Evolutionary conservation across 2,797 vertebrate genomes (phyloP), one percentile per base, ranked within the genome.

Genomic region (Momotus momota): DNA sequence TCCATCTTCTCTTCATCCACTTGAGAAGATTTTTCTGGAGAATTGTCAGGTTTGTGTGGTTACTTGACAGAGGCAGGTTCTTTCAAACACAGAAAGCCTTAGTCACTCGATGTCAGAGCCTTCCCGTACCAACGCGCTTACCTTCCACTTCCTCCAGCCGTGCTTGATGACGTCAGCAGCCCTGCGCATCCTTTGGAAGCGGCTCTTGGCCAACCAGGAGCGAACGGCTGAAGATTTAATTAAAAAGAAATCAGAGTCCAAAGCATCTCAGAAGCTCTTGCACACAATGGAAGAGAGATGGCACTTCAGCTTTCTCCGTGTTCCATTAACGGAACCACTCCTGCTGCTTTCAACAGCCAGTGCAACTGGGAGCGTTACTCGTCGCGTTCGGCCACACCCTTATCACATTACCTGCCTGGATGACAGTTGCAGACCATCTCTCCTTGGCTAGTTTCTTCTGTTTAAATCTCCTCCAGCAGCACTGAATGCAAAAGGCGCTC

Each of bases 381-480:
- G 7, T 4, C 25, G 2, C 18, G 49, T 18, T 43, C 70, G 71
- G 40, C 40, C 65, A 17, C 70, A 11, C 54, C 51, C 11, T 26
- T 2, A 4, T 7, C 4, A 10, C 21, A 11, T 78, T 98, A 99
- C 99, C 99, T 98, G 99, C 98, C 98, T 99, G 99, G 97, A 99
- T 99, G 67, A 98, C 88, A 25, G 97, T 97, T 22, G 98, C 99
- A 4, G 99, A 98, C 61, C 7, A 86, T 29, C 93, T 98, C 93
- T 96, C 97, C 91, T 96, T 93, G 1, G 91, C 97, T 55, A 90
- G 81, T 94, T 98, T 98, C 89, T 94, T 98, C 12, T 79, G 94
- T 83, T 88, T 97, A 94, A 98, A 97, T 83, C 96, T 97, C 57
- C 97, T 98, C 99, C 99, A 99, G 96, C 98, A 98, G 94, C 98